A percentile compares a stretch with the other conserved stretches of the same genome.
Evolutionary conservation across 1,140 invertebrate species (phyloP).

Genomic region (Pectinophora gossypiella): DNA sequence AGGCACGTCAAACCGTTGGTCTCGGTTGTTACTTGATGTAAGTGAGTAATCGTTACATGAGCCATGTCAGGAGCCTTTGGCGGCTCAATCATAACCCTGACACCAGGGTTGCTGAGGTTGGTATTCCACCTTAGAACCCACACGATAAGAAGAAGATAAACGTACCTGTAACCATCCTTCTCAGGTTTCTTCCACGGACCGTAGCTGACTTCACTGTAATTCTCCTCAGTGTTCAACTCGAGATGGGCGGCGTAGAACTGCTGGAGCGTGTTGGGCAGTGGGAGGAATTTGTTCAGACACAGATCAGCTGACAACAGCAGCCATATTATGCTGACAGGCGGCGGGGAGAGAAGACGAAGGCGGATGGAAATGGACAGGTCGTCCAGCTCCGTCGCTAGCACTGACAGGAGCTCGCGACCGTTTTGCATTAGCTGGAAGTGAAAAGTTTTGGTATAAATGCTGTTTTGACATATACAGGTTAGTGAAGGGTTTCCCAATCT

Average conservation of each 20-base stretch:
- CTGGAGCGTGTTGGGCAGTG: conserved; percentile 56
- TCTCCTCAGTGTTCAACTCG: conserved; percentile 51
- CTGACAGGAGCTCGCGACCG: conserved; percentile 52
- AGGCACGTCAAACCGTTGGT: too few species aligned
- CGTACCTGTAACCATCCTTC: conserved; percentile 38
- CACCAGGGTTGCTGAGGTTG: too few species aligned
- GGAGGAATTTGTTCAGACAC: conserved; percentile 65
- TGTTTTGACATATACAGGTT: too few species aligned
- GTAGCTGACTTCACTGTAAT: conserved; percentile 59
- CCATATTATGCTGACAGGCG: conserved; percentile 59
- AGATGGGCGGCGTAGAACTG: conserved; percentile 65
- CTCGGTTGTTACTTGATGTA: too few species aligned
- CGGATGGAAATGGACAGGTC: conserved; percentile 61
- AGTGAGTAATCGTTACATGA: too few species aligned
- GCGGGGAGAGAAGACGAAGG: conserved; percentile 48
- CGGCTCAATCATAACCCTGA: too few species aligned
- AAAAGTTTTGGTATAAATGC: too few species aligned
- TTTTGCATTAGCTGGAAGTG: conserved; percentile 64
- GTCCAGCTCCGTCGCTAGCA: conserved; percentile 50
- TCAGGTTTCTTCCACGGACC: conserved; percentile 64
- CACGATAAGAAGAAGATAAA: too few species aligned
- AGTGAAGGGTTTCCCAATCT: too few species aligned
- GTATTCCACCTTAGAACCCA: too few species aligned
- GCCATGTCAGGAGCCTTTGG: too few species aligned
- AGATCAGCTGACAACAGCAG: conserved; percentile 55